Evolutionary conservation across 2,888 invertebrate species (phyloP).

Genomic region (Opisthograptis luteolata): DNA sequence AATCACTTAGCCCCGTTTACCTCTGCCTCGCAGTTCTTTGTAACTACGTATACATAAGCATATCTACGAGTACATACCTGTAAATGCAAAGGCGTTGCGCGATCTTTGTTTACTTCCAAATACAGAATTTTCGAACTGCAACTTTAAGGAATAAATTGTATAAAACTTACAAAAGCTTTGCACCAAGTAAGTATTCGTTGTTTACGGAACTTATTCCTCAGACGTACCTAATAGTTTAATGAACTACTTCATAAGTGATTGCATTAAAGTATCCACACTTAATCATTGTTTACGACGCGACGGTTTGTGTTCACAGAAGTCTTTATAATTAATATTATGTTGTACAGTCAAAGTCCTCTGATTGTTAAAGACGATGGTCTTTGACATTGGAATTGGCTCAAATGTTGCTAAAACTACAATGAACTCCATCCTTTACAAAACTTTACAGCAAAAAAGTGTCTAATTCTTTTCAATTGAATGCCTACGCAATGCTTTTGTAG

Average conservation of each 20-base stretch:
- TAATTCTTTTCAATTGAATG: neutral
- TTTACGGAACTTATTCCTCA: constrained; percentile 25
- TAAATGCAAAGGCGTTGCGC: constrained; percentile 44
- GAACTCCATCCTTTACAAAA: neutral
- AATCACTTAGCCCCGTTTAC: constrained; percentile 29
- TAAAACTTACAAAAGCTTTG: constrained; percentile 41
- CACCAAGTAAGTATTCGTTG: constrained; percentile 25
- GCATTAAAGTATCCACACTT: constrained; percentile 25
- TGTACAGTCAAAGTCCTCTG: constrained; percentile 41
- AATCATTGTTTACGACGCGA: constrained; percentile 37
- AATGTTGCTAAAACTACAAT: constrained; percentile 15
- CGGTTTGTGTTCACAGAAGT: constrained; percentile 30
- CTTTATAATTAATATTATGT: constrained; percentile 36
- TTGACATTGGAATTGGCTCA: constrained; percentile 40
- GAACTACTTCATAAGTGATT: constrained; percentile 31
- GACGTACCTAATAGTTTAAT: constrained; percentile 33
- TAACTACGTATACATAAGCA: constrained; percentile 26
- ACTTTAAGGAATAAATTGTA: constrained; percentile 30
- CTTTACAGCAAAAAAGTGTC: neutral
- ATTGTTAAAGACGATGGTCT: constrained; percentile 34
- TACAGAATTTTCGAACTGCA: constrained; percentile 58
- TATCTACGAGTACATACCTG: constrained; percentile 27
- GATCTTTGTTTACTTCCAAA: constrained; percentile 55
- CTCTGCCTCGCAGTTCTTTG: constrained; percentile 22
- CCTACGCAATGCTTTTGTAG: too few relatives aligned